Percentiles rank a stretch among this genome's conserved stretches.
phyloP scores from a whole-genome alignment of 2,797 vertebrate genomes.

The Sebastes taczanowskii region DNA sequence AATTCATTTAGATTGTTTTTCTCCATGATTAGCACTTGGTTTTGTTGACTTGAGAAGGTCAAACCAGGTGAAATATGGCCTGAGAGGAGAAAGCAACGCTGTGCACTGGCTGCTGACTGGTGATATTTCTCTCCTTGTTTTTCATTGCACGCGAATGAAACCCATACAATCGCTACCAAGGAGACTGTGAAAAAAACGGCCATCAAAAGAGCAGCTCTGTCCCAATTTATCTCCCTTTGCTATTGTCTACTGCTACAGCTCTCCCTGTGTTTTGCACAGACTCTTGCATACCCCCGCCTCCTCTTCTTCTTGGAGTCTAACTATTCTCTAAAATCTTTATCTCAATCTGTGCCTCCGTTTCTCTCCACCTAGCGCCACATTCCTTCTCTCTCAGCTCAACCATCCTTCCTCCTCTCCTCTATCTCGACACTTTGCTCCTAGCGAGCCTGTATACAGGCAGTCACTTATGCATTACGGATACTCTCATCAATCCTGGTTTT shows the following conservation, averaged over 20 bases:
- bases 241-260: constrained; percentile 40
- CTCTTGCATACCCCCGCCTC: neutral
- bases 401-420: constrained; percentile 30
- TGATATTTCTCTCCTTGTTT: constrained; percentile 75
- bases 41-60: constrained; percentile 72
- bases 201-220: constrained; percentile 59
- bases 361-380: constrained; percentile 23
- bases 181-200: constrained; percentile 65
- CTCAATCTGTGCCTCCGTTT: constrained; percentile 33
- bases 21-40: constrained; percentile 62
- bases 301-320: constrained; percentile 18
- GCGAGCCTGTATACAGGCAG: constrained; percentile 40
- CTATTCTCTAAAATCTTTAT: constrained; percentile 50
- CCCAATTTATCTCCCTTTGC: constrained; percentile 69
- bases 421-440: constrained; percentile 45
- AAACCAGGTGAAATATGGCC: constrained; percentile 56
- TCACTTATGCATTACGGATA: constrained; percentile 59
- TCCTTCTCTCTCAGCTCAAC: constrained; percentile 26
- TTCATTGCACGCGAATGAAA: constrained; percentile 64
- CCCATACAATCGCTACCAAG: constrained; percentile 74
- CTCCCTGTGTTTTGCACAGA: constrained; percentile 43
- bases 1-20: constrained; percentile 49
- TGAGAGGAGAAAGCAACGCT: constrained; percentile 32
- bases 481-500: constrained; percentile 78
- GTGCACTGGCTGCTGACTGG: constrained; percentile 60